Evolutionary conservation across 2,888 invertebrate genomes (phyloP).

Genomic region (Onthophagus sagittarius): DNA sequence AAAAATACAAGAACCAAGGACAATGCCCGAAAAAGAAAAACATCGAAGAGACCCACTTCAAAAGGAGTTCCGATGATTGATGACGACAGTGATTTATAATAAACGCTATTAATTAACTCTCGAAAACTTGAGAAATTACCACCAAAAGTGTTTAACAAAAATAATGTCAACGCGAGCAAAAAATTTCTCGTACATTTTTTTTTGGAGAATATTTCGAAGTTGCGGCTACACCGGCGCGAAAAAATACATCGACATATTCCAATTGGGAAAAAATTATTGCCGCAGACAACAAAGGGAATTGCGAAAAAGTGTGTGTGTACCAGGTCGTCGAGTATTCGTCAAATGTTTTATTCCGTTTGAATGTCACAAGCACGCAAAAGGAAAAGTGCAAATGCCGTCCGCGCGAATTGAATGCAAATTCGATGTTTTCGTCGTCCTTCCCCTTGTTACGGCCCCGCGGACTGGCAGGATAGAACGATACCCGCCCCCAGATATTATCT

Average conservation of each 20-base stretch:
- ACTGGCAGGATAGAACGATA: neutral
- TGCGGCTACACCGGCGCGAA: neutral
- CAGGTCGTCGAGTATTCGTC: neutral
- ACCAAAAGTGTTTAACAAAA: neutral
- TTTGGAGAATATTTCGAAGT: neutral
- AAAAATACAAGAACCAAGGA: neutral
- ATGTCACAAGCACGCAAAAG: neutral
- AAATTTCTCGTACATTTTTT: neutral
- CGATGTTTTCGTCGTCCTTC: neutral
- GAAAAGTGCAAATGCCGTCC: neutral
- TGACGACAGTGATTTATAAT: slow-evolving; percentile 20
- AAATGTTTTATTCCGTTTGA: neutral
- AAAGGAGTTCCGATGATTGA: slow-evolving; percentile 15
- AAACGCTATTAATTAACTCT: slow-evolving; percentile 20
- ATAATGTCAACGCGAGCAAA: neutral
- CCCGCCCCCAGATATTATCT: neutral
- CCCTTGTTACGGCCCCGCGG: neutral
- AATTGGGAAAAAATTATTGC: neutral
- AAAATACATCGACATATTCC: neutral
- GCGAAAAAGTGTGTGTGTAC: neutral
- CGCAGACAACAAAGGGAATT: neutral
- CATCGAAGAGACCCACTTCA: neutral
- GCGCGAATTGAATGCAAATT: neutral
- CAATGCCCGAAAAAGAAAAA: neutral
- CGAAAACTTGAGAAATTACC: slow-evolving; percentile 13